These are phyloP conservation scores for Graptemys geographica DNA, from an alignment of 2,797 vertebrate species.

Conservation along the genomic window DNA sequence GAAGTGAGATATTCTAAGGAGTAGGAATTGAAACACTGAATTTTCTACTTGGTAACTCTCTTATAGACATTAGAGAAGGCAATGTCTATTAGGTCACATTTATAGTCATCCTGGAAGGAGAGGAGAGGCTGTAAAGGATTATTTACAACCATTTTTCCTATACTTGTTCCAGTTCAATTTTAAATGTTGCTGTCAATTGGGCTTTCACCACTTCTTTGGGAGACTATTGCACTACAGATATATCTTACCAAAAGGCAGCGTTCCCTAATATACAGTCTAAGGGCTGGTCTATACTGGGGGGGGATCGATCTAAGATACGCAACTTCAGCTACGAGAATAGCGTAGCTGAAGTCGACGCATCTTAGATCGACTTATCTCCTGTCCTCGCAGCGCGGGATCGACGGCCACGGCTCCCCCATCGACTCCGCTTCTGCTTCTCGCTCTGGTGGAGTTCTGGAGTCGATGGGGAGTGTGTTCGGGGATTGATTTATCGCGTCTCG, in stretches of 20 bases:
- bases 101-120: not conserved
- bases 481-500: no score
- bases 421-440: no score
- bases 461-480: no score
- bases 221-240: not conserved
- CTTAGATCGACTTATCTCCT: no score
- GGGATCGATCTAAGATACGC: no score
- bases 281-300: no score
- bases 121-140: not conserved
- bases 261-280: not conserved
- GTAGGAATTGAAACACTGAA: not conserved
- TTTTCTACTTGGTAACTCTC: not conserved
- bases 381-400: no score
- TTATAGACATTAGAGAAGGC: not conserved
- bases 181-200: not conserved
- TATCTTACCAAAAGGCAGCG: not conserved
- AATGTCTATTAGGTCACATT: not conserved
- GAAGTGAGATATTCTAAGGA: not conserved
- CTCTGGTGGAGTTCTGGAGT: no score
- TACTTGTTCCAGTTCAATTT: not conserved
- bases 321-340: no score
- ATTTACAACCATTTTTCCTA: not conserved
- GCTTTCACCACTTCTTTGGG: not conserved
- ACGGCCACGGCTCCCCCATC: no score
- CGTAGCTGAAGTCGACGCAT: no score